Evolutionary conservation across 1,140 invertebrate species (phyloP).

Genomic region (Cheumatopsyche charites): DNA sequence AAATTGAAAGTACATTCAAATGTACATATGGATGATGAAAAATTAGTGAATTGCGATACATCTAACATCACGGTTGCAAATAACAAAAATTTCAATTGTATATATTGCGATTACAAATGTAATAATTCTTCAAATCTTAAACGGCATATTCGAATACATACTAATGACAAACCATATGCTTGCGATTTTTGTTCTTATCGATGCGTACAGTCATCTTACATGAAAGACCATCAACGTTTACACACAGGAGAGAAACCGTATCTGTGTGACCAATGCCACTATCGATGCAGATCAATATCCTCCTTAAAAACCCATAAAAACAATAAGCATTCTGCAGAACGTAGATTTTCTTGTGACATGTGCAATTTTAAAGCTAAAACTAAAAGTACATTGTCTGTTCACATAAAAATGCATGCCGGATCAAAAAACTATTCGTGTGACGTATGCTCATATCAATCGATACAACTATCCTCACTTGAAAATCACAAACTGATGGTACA

Average conservation of each 20-base stretch:
- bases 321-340: constrained; percentile 43
- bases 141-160: neutral
- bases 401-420: constrained; percentile 42
- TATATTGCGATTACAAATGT: constrained; percentile 41
- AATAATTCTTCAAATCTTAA: constrained; percentile 40
- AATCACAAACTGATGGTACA: constrained; percentile 24
- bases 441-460: constrained; percentile 40
- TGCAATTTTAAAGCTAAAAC: constrained; percentile 44
- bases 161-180: neutral
- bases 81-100: constrained; percentile 39
- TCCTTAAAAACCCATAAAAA: constrained; percentile 41
- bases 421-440: constrained; percentile 42
- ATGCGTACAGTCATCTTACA: constrained; percentile 38
- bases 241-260: constrained; percentile 43
- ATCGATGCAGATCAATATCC: constrained; percentile 38
- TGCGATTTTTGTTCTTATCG: constrained; percentile 7
- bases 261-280: constrained; percentile 44
- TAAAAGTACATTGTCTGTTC: constrained; percentile 36
- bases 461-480: constrained; percentile 28
- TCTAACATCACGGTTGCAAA: constrained; percentile 37
- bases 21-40: constrained; percentile 43
- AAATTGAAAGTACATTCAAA: constrained; percentile 40
- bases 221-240: constrained; percentile 39
- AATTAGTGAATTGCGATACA: too few relatives aligned
- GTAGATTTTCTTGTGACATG: constrained; percentile 38